Evolutionary conservation across 2,797 vertebrate species (phyloP), one percentile per base, ranked within the genome.

Genomic region (Artibeus lituratus): DNA sequence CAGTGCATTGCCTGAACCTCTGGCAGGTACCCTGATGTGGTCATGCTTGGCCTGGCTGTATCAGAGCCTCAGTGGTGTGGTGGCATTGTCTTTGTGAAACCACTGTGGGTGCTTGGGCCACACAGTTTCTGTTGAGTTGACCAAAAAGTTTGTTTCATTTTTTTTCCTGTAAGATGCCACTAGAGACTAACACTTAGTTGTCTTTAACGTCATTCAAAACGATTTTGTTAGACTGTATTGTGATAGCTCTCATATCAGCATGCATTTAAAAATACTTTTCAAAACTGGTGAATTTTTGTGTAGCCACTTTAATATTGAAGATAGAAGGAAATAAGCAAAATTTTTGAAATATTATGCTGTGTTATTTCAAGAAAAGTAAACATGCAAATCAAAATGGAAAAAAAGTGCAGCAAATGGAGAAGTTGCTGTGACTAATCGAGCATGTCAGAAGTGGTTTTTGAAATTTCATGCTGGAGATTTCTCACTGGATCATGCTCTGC

Each of bases 41-140:
- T 3, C 0, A 1, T 24, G 8, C 32, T 82, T 3, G 2, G 21
- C 26, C 16, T 26, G 22, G 22, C 42, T 18, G 21, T 44, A 24
- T 14, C 19, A 35, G 4, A 1, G 69, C 69, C 55, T 0, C 1
- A 29, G 11, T 3, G 1, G 37, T 3, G 0, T 10, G 2, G 12
- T 12, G 5, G 47, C 18, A 10, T 10, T 1, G 12, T 55, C 47
- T 47, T 65, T 6, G 35, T 65, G 44, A 12, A 29, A 26, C 35
- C 18, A 7, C 86, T 7, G 1, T 53, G 69, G 53, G 39, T 37
- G 1, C 67, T 3, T 24, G 9, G 19, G 24, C 21, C 3, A 3
- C 69, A 42, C 0, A 0, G 6, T 26, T 29, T 53, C 37, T 67
- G 0, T n/a, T 65, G 62, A 12, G 14, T 65, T 65, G 62, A 65